Conservation (phyloP, 2,888 invertebrate genomes). For the Oegoconia quadripuncta region DNA sequence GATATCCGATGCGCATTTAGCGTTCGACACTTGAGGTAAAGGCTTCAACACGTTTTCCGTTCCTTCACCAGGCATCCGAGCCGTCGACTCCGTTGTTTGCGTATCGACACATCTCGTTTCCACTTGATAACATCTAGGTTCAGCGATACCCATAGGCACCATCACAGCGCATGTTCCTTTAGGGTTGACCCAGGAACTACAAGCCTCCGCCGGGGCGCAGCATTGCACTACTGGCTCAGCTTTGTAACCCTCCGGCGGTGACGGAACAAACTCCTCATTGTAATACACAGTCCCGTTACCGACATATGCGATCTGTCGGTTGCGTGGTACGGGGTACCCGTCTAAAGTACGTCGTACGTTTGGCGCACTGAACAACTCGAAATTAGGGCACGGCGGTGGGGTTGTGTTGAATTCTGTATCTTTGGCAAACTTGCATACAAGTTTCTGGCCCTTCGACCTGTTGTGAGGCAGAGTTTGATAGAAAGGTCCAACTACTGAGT, state of each 20-base stretch:
- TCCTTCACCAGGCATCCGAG: constrained; percentile 58
- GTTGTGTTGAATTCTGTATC: constrained; percentile 69
- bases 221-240: constrained; percentile 76
- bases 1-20: constrained; percentile 72
- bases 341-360: constrained; percentile 88
- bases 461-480: constrained; percentile 90
- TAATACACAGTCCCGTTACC: constrained; percentile 70
- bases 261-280: constrained; percentile 81
- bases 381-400: constrained; percentile 58
- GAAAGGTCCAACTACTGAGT: constrained; percentile 71
- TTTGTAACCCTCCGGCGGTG: constrained; percentile 85
- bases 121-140: constrained; percentile 72
- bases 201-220: constrained; percentile 63
- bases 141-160: constrained; percentile 66
- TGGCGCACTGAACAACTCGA: constrained; percentile 64
- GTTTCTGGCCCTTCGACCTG: constrained; percentile 78
- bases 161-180: constrained; percentile 76
- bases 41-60: constrained; percentile 63
- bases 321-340: constrained; percentile 84
- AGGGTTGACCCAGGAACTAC: constrained; percentile 66
- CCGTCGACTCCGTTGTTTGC: constrained; percentile 74
- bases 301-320: constrained; percentile 70
- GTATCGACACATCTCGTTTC: constrained; percentile 81
- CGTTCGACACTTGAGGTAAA: constrained; percentile 65
- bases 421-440: constrained; percentile 71